Base-by-base conservation (phyloP, 2,888 invertebrate species). In the Tortricodes alternella region DNA sequence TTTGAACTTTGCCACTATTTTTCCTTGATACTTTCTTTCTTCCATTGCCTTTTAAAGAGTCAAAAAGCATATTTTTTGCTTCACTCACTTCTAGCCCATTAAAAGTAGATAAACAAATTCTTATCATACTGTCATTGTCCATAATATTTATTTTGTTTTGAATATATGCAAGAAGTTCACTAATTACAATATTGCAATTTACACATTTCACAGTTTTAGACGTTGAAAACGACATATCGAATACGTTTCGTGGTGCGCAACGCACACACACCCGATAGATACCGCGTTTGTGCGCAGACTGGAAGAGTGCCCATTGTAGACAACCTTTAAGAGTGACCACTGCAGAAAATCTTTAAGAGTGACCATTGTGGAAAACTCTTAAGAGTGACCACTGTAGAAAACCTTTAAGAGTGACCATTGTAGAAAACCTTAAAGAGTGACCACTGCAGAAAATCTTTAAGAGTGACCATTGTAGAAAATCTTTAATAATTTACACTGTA, bases 81-180 rank as follows among this genome's bases (percentile, higher is more conserved):
- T 43, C 15, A 18, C 8, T 9, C 1, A 43, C 27, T 43, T 43
- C 41, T 2, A 16, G 2, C 16, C 27, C 41, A 8, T 8, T 43
- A 27, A 43, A 43, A 7, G 41, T 8, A 3, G 41, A 24, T 16
- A 4, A 7, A 27, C 24, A 43, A 27, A 43, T 43, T 2, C 41
- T 24, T 8, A 43, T 7, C 27, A 43, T 9, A 23, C 46, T 46
- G 2, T 35, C 35, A 23, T 46, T 46, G 9, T 46, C 46, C 46
- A 46, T 46, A 1, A 46, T 0, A n/a, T 23, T 11, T 9, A 23
- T 3, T 23, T 35, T 46, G 16, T 46, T 35, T 34, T 46, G 35
- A 0, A 46, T 35, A 15, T 23, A 46, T 0, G 35, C 15, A 8
- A 35, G n/a, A 2, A 46, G 6, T 15, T 46, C 46, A 21, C 6